phyloP scores from a whole-genome alignment of 2,113 vertebrate genomes.

The Rhegmatorhina hoffmannsi region DNA sequence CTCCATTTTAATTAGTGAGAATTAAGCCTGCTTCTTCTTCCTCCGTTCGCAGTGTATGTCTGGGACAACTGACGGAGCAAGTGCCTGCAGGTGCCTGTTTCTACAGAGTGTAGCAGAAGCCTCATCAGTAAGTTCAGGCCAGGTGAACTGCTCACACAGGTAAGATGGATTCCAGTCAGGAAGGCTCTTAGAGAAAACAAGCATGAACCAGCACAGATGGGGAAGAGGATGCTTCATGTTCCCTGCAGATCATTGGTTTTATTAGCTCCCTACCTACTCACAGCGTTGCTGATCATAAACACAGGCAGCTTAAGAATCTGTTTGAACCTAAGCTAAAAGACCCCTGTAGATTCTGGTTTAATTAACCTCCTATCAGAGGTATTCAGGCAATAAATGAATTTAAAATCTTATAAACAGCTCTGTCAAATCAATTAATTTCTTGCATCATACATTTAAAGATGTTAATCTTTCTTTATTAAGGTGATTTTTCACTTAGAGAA shows the following conservation, averaged over 20 bases:
- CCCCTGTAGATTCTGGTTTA: neutral
- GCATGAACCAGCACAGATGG: neutral
- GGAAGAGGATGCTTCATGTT: neutral
- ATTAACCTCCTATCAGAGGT: conserved; percentile 14
- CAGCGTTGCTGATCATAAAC: neutral
- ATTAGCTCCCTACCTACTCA: neutral
- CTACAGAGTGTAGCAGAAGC: neutral
- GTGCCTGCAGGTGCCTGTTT: neutral
- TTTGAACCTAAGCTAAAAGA: neutral
- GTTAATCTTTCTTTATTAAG: neutral
- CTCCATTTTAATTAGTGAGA: neutral
- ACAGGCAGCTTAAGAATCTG: neutral
- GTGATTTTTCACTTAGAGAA: neutral
- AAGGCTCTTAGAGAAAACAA: neutral
- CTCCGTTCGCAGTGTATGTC: neutral
- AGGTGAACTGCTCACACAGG: neutral
- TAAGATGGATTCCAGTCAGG: neutral
- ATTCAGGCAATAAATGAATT: conserved; percentile 44
- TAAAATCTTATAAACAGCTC: neutral
- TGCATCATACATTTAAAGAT: neutral
- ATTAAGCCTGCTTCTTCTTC: neutral
- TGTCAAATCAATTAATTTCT: neutral
- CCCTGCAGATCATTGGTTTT: neutral
- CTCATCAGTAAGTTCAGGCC: neutral
- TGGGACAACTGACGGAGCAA: neutral